These are phyloP conservation scores for Calliphora vicina DNA, from an alignment of 1,140 invertebrate species.

Conservation along the genomic window DNA sequence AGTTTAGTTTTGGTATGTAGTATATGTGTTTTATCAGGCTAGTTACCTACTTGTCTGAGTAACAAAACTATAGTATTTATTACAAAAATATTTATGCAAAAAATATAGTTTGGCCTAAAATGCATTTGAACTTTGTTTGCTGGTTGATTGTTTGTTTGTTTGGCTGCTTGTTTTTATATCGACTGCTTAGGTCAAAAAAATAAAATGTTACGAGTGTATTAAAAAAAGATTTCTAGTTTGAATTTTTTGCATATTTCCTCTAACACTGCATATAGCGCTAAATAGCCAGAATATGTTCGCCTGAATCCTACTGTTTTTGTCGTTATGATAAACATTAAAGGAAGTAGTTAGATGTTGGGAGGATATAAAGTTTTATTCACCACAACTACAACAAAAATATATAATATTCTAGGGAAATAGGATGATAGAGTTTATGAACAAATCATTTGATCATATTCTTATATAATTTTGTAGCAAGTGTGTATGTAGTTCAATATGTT, in stretches of 20 bases:
- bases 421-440: background rate
- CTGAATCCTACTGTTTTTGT: background rate
- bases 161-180: slow-evolving; percentile 20
- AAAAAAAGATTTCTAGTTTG: background rate
- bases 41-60: background rate
- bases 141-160: background rate
- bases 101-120: slow-evolving; percentile 32
- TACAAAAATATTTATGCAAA: slow-evolving; percentile 32
- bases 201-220: slow-evolving; percentile 14
- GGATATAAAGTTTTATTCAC: background rate
- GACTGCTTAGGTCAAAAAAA: background rate
- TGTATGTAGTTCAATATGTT: no score
- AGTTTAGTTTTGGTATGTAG: no score
- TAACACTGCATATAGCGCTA: background rate
- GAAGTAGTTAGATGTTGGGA: slow-evolving; percentile 6
- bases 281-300: background rate
- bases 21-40: background rate
- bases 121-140: slow-evolving; percentile 13
- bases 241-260: background rate
- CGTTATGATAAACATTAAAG: slow-evolving; percentile 25
- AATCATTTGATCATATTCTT: no score
- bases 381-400: background rate
- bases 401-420: background rate
- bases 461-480: no score
- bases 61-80: slow-evolving; percentile 9